phyloP scores from a whole-genome alignment of 2,888 invertebrate genomes.

The Ferdinandea cuprea region DNA sequence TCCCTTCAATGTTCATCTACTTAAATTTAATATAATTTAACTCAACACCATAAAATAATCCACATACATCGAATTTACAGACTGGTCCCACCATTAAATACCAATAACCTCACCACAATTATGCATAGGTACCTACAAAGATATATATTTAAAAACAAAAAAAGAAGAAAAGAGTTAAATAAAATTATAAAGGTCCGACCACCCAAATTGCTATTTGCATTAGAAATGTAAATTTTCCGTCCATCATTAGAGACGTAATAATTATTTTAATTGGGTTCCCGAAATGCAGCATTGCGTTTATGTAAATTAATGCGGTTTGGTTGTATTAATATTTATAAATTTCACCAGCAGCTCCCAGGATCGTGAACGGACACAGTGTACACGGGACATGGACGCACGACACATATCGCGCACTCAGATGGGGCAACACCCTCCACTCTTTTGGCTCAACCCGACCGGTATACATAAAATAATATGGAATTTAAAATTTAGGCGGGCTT shows the following conservation, averaged over 20 bases:
- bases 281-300: constrained; percentile 71
- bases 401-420: constrained; percentile 9
- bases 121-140: background rate
- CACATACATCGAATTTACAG: constrained; percentile 24
- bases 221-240: constrained; percentile 77
- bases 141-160: background rate
- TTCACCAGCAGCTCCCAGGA: constrained; percentile 24
- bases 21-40: too few species aligned
- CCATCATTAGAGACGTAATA: constrained; percentile 81
- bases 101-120: constrained; percentile 37
- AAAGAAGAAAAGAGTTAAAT: constrained; percentile 31
- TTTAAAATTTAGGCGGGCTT: constrained; percentile 63
- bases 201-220: constrained; percentile 65
- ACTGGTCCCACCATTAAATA: constrained; percentile 30
- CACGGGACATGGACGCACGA: background rate
- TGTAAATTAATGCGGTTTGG: constrained; percentile 70
- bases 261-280: constrained; percentile 81
- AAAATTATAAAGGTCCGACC: constrained; percentile 40
- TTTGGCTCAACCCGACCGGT: background rate
- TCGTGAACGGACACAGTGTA: constrained; percentile 5
- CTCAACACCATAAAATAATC: constrained; percentile 6
- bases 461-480: constrained; percentile 65
- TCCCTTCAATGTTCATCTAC: too few species aligned
- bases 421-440: background rate
- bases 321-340: constrained; percentile 75